Evolutionary conservation across 1,140 invertebrate species (phyloP).

Genomic region (Lucilia sericata): DNA sequence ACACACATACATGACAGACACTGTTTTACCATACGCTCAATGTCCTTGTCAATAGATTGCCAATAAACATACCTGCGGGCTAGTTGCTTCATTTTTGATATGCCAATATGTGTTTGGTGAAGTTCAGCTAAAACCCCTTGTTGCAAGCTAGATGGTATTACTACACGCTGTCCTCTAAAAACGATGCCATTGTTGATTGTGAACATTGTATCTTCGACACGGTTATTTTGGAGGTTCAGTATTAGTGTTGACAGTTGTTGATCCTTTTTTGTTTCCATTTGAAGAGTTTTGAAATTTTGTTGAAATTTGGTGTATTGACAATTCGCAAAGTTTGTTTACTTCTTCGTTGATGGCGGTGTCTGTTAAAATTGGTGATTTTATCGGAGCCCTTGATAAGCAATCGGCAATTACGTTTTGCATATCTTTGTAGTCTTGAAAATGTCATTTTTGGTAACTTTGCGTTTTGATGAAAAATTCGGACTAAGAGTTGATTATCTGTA

Average conservation of each 20-base stretch:
- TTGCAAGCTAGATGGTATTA: constrained; percentile 9
- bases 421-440: constrained; percentile 29
- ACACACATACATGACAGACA: constrained; percentile 1
- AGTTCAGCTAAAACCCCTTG: background rate
- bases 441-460: constrained; percentile 34
- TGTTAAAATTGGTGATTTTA: background rate
- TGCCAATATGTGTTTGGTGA: background rate
- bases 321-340: too few relatives aligned
- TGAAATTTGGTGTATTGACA: too few relatives aligned
- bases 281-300: too few relatives aligned
- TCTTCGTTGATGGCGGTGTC: too few relatives aligned
- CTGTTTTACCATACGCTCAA: constrained; percentile 53
- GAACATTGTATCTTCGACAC: constrained; percentile 1
- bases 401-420: constrained; percentile 13
- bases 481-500: constrained; percentile 30
- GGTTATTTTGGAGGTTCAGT: background rate
- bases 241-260: background rate
- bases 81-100: constrained; percentile 68
- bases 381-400: constrained; percentile 31
- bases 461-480: constrained; percentile 37
- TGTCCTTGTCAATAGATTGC: constrained; percentile 68
- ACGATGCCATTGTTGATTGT: constrained; percentile 22
- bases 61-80: constrained; percentile 69
- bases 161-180: background rate
- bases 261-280: background rate